Evolutionary conservation across 1,140 invertebrate species (phyloP), one percentile per base, ranked within the genome.

Genomic region (Brachionus sp.): DNA sequence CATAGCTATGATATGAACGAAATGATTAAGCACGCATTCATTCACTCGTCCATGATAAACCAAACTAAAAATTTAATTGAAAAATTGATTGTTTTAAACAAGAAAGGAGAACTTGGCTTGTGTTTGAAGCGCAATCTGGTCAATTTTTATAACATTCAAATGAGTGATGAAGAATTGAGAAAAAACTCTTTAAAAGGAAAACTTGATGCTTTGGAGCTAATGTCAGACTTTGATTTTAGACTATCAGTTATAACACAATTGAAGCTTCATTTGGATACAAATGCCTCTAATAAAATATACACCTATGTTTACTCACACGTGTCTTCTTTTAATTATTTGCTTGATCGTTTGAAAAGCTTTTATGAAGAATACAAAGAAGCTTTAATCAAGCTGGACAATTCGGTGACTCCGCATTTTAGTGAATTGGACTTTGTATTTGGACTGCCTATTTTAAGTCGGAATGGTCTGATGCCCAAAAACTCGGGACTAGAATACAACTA

Each of bases 401-500:
- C 35, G 5, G 77, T 66, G 33, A 42, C 62, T 2, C 77, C 77
- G 9, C 80, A 82, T 82, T 82, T 82, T 53, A 66, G 57, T 50
- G 80, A 82, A 53, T 50, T 82, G 10, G 80, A 82, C 19, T 82
- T 82, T 29, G 33, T 39, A 7, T 82, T 66, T 46, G 80, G 80
- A 19, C 19, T 82, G 16, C 80, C 80, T 33, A n/a, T 82, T 66
- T 37, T 82, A 10, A 82, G 57, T 37, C 23, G n/a, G n/a, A n/a
- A 42, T 6, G 42, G 39, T 66, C 25, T 80, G 9, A 80, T 80
- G 37, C 25, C 39, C 10, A 33, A 80, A 25, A 66, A 62, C n/a
- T 37, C 33, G 29, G 70, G 39, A 42, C 13, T 82, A 10, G 42
- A 16, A 2, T 66, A 66, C 29, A 82, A 82, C 50, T 82, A 82